Evolutionary conservation across 2,888 invertebrate genomes (phyloP).

Genomic region (Laothoe populi): DNA sequence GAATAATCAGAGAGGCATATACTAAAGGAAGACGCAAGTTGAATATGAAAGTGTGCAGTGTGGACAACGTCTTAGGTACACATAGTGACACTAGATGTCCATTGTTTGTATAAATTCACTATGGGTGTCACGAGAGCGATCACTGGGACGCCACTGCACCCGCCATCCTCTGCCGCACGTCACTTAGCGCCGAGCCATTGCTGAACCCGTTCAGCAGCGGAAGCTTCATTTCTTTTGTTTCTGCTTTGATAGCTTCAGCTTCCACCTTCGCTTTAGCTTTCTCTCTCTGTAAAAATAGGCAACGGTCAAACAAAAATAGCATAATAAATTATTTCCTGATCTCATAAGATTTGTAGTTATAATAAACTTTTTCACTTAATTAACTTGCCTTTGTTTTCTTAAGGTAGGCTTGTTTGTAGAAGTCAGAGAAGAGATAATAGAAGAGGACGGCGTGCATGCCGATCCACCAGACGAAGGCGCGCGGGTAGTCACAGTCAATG

Average conservation of each 20-base stretch:
- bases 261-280: conserved; percentile 61
- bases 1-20: no score
- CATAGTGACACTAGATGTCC: conserved; percentile 33
- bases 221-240: conserved; percentile 67
- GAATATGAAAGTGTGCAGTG: no score
- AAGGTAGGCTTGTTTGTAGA: conserved; percentile 92
- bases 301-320: not conserved
- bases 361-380: not conserved
- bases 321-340: not conserved
- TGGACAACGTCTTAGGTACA: conserved; percentile 31
- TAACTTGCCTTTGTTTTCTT: conserved; percentile 66
- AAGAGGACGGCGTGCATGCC: conserved; percentile 96
- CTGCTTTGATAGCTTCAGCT: conserved; percentile 53
- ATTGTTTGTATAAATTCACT: conserved; percentile 28
- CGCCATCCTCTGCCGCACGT: conserved; percentile 76
- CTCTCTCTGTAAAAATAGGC: conserved; percentile 41
- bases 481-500: conserved; percentile 95
- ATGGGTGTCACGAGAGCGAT: conserved; percentile 31
- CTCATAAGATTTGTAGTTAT: no score
- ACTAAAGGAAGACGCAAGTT: no score
- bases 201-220: conserved; percentile 75
- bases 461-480: conserved; percentile 95
- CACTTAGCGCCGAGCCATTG: conserved; percentile 68
- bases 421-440: conserved; percentile 95
- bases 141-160: conserved; percentile 79